Evolutionary conservation across 2,113 vertebrate genomes (phyloP).

Genomic region (Chroicocephalus ridibundus): DNA sequence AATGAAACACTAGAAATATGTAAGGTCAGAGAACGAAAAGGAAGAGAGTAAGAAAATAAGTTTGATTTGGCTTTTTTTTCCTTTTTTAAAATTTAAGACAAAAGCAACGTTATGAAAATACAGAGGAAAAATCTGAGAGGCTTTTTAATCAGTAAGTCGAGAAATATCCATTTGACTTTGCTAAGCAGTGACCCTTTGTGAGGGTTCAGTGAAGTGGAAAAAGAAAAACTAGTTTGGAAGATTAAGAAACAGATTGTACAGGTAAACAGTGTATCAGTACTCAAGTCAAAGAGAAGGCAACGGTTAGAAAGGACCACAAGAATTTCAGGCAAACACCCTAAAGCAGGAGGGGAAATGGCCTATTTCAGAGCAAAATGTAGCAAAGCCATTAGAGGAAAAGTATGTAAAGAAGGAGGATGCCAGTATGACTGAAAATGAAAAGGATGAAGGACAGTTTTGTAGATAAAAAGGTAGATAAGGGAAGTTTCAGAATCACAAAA

Average conservation of each 20-base stretch:
- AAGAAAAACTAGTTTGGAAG: neutral
- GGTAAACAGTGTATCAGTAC: neutral
- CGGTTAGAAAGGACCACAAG: fast-evolving
- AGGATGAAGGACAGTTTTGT: neutral
- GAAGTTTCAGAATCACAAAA: neutral
- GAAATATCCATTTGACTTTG: neutral
- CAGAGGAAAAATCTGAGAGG: neutral
- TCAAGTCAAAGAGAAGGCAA: neutral
- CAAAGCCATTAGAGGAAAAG: neutral
- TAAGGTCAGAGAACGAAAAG: neutral
- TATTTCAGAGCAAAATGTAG: neutral
- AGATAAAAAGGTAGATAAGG: neutral
- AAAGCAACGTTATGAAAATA: neutral
- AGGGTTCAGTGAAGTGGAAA: neutral
- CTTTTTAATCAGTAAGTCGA: neutral
- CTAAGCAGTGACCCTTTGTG: neutral
- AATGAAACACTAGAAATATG: neutral
- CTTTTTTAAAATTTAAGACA: neutral
- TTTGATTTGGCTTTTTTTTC: neutral
- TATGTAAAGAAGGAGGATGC: neutral
- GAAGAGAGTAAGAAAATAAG: neutral
- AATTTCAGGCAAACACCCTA: neutral
- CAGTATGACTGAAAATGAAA: neutral
- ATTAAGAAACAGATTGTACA: neutral
- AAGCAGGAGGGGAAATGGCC: neutral